Percentiles rank a stretch among this genome's conserved stretches.
phyloP scores from a whole-genome alignment of 2,888 invertebrate species.

The Hirtodrosophila confusa region DNA sequence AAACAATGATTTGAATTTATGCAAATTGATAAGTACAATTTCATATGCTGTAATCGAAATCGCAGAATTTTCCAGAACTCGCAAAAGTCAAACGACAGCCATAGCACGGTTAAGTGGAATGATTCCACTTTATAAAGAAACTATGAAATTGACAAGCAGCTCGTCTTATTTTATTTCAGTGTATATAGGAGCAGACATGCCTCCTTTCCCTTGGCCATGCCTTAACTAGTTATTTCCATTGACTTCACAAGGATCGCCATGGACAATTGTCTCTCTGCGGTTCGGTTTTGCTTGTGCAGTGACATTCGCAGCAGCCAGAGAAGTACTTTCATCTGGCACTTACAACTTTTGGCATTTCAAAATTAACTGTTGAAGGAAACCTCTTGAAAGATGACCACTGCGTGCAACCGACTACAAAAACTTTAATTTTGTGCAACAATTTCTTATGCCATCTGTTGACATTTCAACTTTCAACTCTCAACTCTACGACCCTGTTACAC shows the following conservation, averaged over 20 bases:
- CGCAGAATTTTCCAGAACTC: too few relatives aligned
- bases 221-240: background rate
- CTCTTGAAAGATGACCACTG: slow-evolving; percentile 21
- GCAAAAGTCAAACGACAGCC: too few relatives aligned
- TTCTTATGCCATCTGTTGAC: background rate
- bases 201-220: too few relatives aligned
- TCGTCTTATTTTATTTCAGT: too few relatives aligned
- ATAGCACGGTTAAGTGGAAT: too few relatives aligned
- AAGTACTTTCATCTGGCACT: slow-evolving; percentile 36
- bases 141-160: too few relatives aligned
- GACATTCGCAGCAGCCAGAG: slow-evolving; percentile 11
- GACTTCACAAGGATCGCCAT: slow-evolving; percentile 9
- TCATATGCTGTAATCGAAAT: too few relatives aligned
- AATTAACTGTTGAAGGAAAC: slow-evolving; percentile 22
- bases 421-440: slow-evolving; percentile 16
- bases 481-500: too few relatives aligned
- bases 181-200: too few relatives aligned
- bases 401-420: slow-evolving; percentile 24
- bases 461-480: background rate
- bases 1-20: too few relatives aligned
- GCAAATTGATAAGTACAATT: too few relatives aligned
- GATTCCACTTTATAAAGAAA: too few relatives aligned
- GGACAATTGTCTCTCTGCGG: slow-evolving; percentile 31
- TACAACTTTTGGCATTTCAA: slow-evolving; percentile 34
- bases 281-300: slow-evolving; percentile 1